Conservation (phyloP, 1,140 invertebrate genomes). For the Drosophila parabipectinata region DNA sequence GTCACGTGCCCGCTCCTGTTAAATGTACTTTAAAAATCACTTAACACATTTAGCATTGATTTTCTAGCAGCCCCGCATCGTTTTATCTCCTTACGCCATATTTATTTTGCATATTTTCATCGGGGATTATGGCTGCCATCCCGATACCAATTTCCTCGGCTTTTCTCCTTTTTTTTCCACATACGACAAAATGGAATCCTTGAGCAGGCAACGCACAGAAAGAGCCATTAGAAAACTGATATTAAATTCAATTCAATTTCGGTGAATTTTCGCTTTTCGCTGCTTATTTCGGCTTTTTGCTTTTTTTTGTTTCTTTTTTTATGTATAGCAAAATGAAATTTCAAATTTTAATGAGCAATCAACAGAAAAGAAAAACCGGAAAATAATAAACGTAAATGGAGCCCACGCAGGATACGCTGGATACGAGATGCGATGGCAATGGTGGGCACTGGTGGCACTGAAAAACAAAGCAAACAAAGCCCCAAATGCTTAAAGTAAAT, state of each 20-base stretch:
- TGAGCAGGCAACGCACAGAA: slow-evolving; percentile 4
- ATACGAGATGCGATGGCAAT: too few relatives aligned
- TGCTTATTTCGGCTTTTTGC: not conserved
- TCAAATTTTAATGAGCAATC: slow-evolving; percentile 79
- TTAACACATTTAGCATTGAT: slow-evolving; percentile 78
- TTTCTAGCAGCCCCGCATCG: slow-evolving; percentile 43
- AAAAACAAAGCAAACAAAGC: slow-evolving; percentile 75
- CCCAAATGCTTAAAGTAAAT: slow-evolving; percentile 79
- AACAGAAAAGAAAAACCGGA: slow-evolving; percentile 56
- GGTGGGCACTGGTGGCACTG: not conserved
- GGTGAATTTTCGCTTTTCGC: slow-evolving; percentile 21
- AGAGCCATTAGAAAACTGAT: slow-evolving; percentile 73
- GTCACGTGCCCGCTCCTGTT: slow-evolving; percentile 52
- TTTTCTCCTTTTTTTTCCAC: slow-evolving; percentile 8
- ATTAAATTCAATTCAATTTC: slow-evolving; percentile 79
- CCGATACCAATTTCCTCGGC: slow-evolving; percentile 18
- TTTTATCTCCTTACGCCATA: slow-evolving; percentile 71
- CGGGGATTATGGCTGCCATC: slow-evolving; percentile 21
- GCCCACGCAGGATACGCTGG: slow-evolving; percentile 20
- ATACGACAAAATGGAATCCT: slow-evolving; percentile 19
- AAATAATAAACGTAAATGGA: slow-evolving; percentile 67
- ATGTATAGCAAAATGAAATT: slow-evolving; percentile 68
- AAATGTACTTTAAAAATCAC: slow-evolving; percentile 81
- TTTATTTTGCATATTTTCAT: slow-evolving; percentile 73
- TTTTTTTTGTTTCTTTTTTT: not conserved